Base-by-base conservation (phyloP, 2,113 vertebrate species). In the Rattus rattus region DNA sequence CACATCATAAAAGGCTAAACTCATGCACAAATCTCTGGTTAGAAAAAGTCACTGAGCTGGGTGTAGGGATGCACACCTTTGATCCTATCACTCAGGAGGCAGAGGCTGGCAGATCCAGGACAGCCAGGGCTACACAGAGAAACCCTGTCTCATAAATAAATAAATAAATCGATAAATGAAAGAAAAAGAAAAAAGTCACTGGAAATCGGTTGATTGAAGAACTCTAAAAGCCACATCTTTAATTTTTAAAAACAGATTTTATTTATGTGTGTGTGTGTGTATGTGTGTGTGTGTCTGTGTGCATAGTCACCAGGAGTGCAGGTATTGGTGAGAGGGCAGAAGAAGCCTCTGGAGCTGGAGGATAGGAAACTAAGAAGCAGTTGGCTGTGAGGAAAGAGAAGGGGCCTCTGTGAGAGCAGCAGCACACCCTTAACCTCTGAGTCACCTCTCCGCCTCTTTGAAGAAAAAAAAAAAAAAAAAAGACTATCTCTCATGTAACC, bases 161-260 rank as follows among this genome's bases (percentile, higher is more conserved):
- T 7, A 28, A 43, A 43, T 5, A 47, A 26, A 61, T 13, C n/a
- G 26, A 22, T 1, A n/a, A 7, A n/a, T 8, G 43, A 43, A n/a
- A 80, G 28, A 17, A 36, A 54, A 54, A 54, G 75, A 36, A 61
- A 93, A 92, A 88, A 73, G 9, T 19, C 63, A 89, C 20, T 56
- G 43, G 61, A 88, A 81, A 89, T 86, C 30, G 91, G 30, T 12
- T 69, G 52, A 88, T 26, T 67, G 47, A 94, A 95, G 85, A 95
- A 92, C 33, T 86, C 90, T 87, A 79, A 16, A 92, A 80, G 77
- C 17, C 76, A 65, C 26, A 30, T 30, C 16, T 43, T 30, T 17
- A 47, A 75, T 36, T 9, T 70, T 69, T 7, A 70, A 13, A 24
- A 49, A 14, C 10, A 24, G 43, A 49, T 49, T 52, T 69, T 70